Percentiles rank a stretch among this genome's conserved stretches.
Evolutionary conservation across 1,140 invertebrate species (phyloP).

Genomic region (Drosophila santomea): DNA sequence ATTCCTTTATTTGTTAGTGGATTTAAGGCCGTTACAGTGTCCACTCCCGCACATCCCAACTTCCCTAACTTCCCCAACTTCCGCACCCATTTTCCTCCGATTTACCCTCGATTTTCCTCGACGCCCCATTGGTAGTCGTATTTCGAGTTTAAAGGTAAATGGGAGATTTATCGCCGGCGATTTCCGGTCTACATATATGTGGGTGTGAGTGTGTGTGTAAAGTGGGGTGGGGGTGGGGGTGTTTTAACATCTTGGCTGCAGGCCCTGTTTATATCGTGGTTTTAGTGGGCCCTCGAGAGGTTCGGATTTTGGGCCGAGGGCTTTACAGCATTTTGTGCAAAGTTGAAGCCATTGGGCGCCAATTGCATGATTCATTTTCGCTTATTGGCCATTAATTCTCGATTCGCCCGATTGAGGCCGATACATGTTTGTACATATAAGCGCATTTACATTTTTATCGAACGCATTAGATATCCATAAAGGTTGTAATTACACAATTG

Average conservation of each 20-base stretch:
- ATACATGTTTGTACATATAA: slow-evolving; percentile 12
- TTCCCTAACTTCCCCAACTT: slow-evolving; percentile 1
- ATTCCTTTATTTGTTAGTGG: slow-evolving; percentile 82
- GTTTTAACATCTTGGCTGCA: slow-evolving; percentile 57
- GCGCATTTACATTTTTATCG: slow-evolving; percentile 64
- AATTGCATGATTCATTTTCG: slow-evolving; percentile 75
- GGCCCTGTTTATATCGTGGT: slow-evolving; percentile 72
- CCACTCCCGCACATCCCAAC: slow-evolving; percentile 21
- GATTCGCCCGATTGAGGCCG: slow-evolving; percentile 9
- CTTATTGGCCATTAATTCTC: slow-evolving; percentile 74
- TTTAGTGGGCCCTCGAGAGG: slow-evolving; percentile 74
- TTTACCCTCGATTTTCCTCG: slow-evolving; percentile 11
- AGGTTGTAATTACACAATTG: slow-evolving; percentile 60
- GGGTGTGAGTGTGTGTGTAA: slow-evolving; percentile 12
- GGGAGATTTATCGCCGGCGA: slow-evolving; percentile 78
- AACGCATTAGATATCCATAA: slow-evolving; percentile 64
- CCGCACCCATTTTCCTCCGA: slow-evolving; percentile 6
- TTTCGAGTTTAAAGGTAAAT: slow-evolving; percentile 82
- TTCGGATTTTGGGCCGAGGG: slow-evolving; percentile 21
- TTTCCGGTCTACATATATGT: slow-evolving; percentile 46
- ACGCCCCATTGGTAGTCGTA: slow-evolving; percentile 60
- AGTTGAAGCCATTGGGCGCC: slow-evolving; percentile 59
- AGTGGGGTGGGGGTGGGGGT: slow-evolving; percentile 14
- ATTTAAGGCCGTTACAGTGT: slow-evolving; percentile 74
- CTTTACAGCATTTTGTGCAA: slow-evolving; percentile 45